phyloP scores from a whole-genome alignment of 2,888 invertebrate genomes.

The Standfussiana lucernea region DNA sequence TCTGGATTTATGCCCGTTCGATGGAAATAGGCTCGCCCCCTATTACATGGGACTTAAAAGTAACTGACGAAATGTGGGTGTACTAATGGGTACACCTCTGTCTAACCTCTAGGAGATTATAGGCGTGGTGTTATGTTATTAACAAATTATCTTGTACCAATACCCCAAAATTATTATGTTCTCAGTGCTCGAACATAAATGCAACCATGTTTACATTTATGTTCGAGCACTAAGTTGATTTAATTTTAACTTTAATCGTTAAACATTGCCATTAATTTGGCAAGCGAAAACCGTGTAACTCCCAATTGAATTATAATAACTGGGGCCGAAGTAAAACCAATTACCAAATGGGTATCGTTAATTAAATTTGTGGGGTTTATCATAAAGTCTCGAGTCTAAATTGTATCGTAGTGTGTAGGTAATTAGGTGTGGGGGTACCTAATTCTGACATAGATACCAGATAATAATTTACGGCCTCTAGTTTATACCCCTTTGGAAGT shows the following conservation, averaged over 20 bases:
- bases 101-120: not conserved
- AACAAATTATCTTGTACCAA: conserved; percentile 2
- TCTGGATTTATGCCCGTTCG: not conserved
- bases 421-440: conserved; percentile 8
- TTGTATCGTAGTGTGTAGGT: conserved; percentile 11
- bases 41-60: not conserved
- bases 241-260: conserved; percentile 31
- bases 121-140: not conserved
- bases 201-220: conserved; percentile 8
- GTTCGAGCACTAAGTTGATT: not conserved
- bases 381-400: conserved; percentile 41
- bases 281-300: conserved; percentile 31
- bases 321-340: conserved; percentile 58
- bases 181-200: no score
- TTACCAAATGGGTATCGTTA: conserved; percentile 62
- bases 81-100: not conserved
- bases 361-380: conserved; percentile 57
- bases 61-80: not conserved
- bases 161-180: conserved; percentile 22
- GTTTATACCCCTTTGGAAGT: conserved; percentile 15
- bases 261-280: conserved; percentile 40
- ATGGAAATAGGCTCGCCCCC: not conserved
- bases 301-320: conserved; percentile 66
- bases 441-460: conserved; percentile 29
- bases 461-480: conserved; percentile 19